Evolutionary conservation across 2,888 invertebrate species (phyloP), one percentile per base, ranked within the genome.

Genomic region (Microplitis deprimator): DNA sequence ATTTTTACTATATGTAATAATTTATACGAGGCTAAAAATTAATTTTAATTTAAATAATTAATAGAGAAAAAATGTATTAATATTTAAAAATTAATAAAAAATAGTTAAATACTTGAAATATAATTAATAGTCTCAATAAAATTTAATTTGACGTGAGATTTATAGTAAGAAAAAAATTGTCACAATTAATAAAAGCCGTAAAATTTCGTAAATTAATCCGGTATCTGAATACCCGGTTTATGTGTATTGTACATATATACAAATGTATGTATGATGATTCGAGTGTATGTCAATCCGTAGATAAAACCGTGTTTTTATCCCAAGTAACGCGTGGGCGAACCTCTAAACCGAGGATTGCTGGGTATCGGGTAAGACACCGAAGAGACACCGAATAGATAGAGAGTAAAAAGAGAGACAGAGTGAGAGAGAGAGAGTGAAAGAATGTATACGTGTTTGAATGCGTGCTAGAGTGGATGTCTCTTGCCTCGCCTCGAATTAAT

Each of bases 401-500:
- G 71, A 16, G 41, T n/a, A 67, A 71, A 10, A 50, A 50, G 7
- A 17, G 76, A 77, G 79, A 79, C 81, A 79, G 73, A 79, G 75
- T 77, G 76, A 77, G 59, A 71, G 17, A 80, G 79, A 78, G 86
- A 83, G 86, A n/a, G n/a, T 85, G 85, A 86, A 87, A 79, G 82
- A 81, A 79, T 78, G 79, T 83, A 84, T 85, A 85, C 87, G 84
- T 85, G 84, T 84, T 84, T 83, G 84, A 85, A 85, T 86, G 84
- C 82, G 79, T 82, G 84, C 83, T 82, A 85, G 85, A 85, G 84
- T 85, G 84, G 85, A 85, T 86, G 85, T 85, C 84, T 87, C 85
- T 86, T 85, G 86, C 85, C 86, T 86, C 86, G 86, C 82, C 85
- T 85, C 86, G 87, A 88, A 88, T 88, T 88, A 87, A 88, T 88